phyloP scores from a whole-genome alignment of 2,888 invertebrate species.

The Nomada hirtipes region DNA sequence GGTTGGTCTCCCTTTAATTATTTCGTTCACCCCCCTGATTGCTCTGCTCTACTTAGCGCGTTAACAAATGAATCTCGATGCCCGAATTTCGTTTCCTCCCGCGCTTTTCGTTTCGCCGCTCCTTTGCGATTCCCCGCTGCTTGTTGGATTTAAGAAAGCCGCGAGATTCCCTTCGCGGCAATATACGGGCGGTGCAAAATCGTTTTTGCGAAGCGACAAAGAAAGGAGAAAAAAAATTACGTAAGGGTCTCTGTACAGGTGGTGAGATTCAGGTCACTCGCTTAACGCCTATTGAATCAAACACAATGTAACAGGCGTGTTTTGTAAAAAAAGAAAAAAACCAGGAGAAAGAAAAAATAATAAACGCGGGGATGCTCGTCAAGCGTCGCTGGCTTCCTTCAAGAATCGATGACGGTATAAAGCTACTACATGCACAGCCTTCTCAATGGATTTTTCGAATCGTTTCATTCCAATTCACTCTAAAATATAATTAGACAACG shows the following conservation, averaged over 20 bases:
- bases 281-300: constrained; percentile 48
- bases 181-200: background rate
- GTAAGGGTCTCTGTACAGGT: background rate
- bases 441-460: constrained; percentile 4
- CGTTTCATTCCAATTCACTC: constrained; percentile 8
- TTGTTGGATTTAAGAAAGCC: background rate
- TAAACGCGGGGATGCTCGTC: constrained; percentile 29
- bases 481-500: background rate
- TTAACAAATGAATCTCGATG: too few relatives aligned
- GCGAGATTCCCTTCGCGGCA: background rate
- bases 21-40: too few relatives aligned
- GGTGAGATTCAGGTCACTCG: constrained; percentile 44
- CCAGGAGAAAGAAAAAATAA: constrained; percentile 21
- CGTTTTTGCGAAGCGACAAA: background rate
- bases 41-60: too few relatives aligned
- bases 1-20: too few relatives aligned
- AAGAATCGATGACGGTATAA: constrained; percentile 12
- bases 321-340: background rate
- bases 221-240: constrained; percentile 20
- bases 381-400: constrained; percentile 41
- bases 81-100: too few relatives aligned
- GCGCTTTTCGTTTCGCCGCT: too few relatives aligned
- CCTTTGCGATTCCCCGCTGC: too few relatives aligned
- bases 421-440: background rate
- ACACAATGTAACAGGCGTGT: constrained; percentile 18